phyloP scores from a whole-genome alignment of 2,797 vertebrate species.

The Fistularia commersonii region DNA sequence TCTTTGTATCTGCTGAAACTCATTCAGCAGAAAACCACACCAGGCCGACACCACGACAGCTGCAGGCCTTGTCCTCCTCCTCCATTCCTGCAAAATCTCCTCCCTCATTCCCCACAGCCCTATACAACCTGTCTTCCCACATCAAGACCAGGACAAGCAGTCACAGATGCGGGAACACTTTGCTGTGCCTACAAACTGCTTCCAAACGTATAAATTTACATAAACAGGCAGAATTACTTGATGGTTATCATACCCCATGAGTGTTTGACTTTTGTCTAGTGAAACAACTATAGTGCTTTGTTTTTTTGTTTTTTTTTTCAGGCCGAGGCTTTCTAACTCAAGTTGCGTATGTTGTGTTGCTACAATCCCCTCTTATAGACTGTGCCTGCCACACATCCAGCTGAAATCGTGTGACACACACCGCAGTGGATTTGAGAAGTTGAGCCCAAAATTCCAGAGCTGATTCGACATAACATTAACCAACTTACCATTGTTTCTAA shows the following conservation, averaged over 20 bases:
- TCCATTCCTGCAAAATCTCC: constrained; percentile 21
- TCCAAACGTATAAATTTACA: constrained; percentile 19
- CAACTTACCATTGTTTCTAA: constrained; percentile 58
- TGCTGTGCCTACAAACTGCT: constrained; percentile 7
- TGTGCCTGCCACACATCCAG: neutral
- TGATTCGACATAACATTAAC: constrained; percentile 44
- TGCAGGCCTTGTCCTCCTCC: constrained; percentile 12
- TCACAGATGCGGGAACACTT: constrained; percentile 40
- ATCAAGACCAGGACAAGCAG: constrained; percentile 59
- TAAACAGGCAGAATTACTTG: constrained; percentile 3
- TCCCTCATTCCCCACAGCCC: constrained; percentile 42
- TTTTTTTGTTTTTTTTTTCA: neutral
- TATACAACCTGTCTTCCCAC: constrained; percentile 66
- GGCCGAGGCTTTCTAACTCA: constrained; percentile 2
- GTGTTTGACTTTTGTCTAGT: neutral
- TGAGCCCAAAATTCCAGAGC: constrained; percentile 44
- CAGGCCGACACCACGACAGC: constrained; percentile 48
- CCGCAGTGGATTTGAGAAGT: constrained; percentile 43
- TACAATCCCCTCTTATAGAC: constrained; percentile 34
- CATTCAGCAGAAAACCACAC: constrained; percentile 17
- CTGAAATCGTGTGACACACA: constrained; percentile 33
- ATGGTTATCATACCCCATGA: constrained; percentile 4
- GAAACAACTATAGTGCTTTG: constrained; percentile 5
- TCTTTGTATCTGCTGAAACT: constrained; percentile 24
- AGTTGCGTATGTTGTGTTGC: constrained; percentile 15